Base-by-base conservation (phyloP, 2,113 vertebrate genomes). In the Hemiprocne comata region DNA sequence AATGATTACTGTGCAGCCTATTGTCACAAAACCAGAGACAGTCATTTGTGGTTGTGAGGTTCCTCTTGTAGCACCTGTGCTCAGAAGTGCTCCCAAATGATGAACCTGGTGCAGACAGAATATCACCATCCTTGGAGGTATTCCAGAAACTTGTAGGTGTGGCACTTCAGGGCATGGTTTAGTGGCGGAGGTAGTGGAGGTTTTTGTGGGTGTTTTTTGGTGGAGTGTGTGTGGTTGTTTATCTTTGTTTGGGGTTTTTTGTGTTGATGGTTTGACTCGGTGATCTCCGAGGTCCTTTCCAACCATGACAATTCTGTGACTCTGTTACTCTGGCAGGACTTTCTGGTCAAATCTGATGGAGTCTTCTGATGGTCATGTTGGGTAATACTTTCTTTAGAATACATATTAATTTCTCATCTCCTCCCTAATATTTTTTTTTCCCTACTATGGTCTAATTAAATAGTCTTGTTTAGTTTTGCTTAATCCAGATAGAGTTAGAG, bases 41-140 rank as follows among this genome's bases (percentile, higher is more conserved):
- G 7, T 25, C 9, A 38, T 10, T 25, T 0, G 0, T 28, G 40
- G 15, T 20, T 11, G 0, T n/a, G 53, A 55, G 23, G 28, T 36
- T 72, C 16, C 15, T 80, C 42, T 46, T 76, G 16, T 14, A 69
- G 54, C 16, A 26, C 15, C 13, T 10, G 9, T 29, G 50, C 54
- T 82, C 53, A 71, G 42, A 54, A 28, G 4, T 20, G 15, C 11
- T 81, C 6, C 48, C 54, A 64, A 60, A 13, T 46, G 21, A n/a
- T 64, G 72, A 60, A n/a, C 20, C 34, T 31, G 11, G 6, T 34
- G 17, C 31, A 82, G 26, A 21, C 2, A 9, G 5, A 61, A 6
- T 46, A 40, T n/a, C 40, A 42, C 40, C 40, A 12, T 14, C 40
- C 40, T 42, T 42, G 40, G 40, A 42, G 40, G 40, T 42, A 42